phyloP scores from a whole-genome alignment of 2,113 vertebrate species.

The Melierax canorus region DNA sequence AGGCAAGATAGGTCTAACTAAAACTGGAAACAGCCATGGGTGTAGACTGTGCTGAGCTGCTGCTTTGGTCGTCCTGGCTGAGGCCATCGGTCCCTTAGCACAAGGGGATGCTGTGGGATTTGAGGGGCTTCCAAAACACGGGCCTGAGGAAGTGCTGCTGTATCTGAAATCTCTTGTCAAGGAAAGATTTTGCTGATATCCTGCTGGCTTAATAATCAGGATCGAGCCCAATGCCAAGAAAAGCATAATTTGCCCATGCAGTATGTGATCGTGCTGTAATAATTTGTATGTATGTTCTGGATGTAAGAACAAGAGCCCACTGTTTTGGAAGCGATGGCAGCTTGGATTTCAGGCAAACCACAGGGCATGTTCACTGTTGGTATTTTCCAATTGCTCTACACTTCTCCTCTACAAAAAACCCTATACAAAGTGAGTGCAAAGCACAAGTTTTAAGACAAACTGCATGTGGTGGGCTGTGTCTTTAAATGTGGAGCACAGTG shows the following conservation, averaged over 20 bases:
- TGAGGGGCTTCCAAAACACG: background rate
- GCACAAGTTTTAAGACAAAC: background rate
- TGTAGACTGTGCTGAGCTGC: background rate
- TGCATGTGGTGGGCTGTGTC: background rate
- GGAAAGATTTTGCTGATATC: background rate
- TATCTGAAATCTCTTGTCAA: background rate
- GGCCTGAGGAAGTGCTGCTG: background rate
- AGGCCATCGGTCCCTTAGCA: background rate
- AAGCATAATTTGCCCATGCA: background rate
- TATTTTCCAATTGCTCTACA: background rate
- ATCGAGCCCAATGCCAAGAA: background rate
- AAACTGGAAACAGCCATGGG: background rate
- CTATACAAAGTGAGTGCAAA: background rate
- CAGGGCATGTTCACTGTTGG: background rate
- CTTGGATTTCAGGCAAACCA: conserved; percentile 25
- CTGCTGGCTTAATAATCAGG: background rate
- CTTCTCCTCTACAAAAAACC: background rate
- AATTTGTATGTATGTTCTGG: conserved; percentile 5
- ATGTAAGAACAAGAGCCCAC: background rate
- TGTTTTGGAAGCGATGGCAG: background rate
- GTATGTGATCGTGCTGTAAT: background rate
- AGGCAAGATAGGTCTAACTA: background rate
- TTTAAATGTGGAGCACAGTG: background rate
- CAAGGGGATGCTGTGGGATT: background rate
- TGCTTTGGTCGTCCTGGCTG: fast-evolving